Base-by-base conservation (phyloP, 1,140 invertebrate species). In the Lepidurus couesii region DNA sequence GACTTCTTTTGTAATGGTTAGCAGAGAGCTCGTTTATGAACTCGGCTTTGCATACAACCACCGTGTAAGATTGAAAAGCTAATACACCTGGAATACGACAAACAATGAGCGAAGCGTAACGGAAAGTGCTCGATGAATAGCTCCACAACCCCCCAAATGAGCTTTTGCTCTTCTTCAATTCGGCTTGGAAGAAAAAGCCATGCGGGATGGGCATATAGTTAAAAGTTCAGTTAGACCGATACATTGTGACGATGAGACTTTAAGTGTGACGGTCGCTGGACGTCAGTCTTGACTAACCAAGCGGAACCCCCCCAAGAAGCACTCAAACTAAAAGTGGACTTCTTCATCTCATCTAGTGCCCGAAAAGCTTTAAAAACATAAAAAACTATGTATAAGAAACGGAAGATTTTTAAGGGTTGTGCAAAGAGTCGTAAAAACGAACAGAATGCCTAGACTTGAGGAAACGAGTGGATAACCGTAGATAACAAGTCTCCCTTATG, bases 171-270 rank as follows among this genome's bases (percentile, higher is more conserved):
- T 7, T n/a, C n/a, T 65, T 65, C 4, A 65, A 65, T 65, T 65
- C 13, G 53, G 4, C 53, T 65, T 21, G 53, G 53, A 65, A 65
- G 53, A 65, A 65, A 0, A 65, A 21, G n/a, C 53, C 53, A 65
- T 65, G 4, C 53, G 21, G 6, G 53, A 65, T 65, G 53, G 53
- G 53, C 13, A 65, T 34, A 65, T 34, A 65, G 53, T 65, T 65
- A 16, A n/a, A 65, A 65, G 53, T 65, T 65, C 53, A 16, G 53
- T 65, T 65, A 65, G 53, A 65, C 53, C 53, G 53, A 65, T 65
- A 65, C 53, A 65, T 65, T 65, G 53, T 65, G 53, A 65, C 53
- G 53, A 65, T 65, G 53, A 65, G 53, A n/a, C 53, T 65, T 65
- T 65, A 65, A 65, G 53, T 65, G 53, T 65, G 53, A 65, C 53